Conservation (phyloP, 2,113 vertebrate species). For the Leucosticte australis region DNA sequence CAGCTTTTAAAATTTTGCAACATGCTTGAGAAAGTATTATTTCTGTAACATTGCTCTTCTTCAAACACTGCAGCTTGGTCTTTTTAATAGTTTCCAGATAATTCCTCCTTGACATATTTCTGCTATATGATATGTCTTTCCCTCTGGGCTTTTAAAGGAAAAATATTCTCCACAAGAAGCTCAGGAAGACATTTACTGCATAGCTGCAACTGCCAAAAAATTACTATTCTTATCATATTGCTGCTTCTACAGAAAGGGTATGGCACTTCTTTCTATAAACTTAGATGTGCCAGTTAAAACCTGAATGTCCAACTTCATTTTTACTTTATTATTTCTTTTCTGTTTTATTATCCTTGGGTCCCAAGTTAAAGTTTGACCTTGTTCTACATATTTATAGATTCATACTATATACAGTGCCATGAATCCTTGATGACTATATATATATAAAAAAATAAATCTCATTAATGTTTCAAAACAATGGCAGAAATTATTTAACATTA, state of each 20-base stretch:
- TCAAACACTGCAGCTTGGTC: background rate
- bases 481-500: background rate
- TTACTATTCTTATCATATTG: conserved; percentile 16
- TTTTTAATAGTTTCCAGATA: conserved; percentile 12
- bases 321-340: background rate
- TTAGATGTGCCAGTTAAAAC: background rate
- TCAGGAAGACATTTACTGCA: conserved; percentile 32
- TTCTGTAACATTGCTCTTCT: background rate
- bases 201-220: conserved; percentile 16
- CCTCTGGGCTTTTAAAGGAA: conserved; percentile 24
- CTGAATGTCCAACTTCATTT: background rate
- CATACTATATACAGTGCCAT: background rate
- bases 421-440: background rate
- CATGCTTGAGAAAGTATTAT: background rate
- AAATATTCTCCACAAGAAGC: conserved; percentile 15
- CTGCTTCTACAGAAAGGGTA: background rate
- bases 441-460: background rate
- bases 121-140: background rate
- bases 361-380: background rate
- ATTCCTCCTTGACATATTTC: conserved; percentile 10
- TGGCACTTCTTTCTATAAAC: background rate
- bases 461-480: background rate
- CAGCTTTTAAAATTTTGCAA: background rate
- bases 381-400: background rate
- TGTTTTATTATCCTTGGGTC: background rate